phyloP scores from a whole-genome alignment of 2,888 invertebrate genomes.

The Elmis aenea region DNA sequence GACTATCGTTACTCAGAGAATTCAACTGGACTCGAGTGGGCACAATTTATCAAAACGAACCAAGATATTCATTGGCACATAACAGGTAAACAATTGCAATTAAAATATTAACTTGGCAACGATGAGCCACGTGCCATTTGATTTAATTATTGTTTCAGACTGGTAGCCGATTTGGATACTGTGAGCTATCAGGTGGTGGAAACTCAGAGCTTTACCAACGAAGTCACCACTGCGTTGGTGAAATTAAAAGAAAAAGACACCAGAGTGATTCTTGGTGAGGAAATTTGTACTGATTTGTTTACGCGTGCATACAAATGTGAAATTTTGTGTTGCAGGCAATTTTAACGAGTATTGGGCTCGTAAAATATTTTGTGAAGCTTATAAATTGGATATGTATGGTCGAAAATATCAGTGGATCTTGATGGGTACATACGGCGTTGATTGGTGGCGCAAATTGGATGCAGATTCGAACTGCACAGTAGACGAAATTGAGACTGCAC shows the following conservation, averaged over 20 bases:
- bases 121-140: no score
- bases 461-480: constrained; percentile 62
- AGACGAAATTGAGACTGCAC: constrained; percentile 68
- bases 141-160: no score
- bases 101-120: no score
- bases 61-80: constrained; percentile 74
- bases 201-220: constrained; percentile 88
- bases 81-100: constrained; percentile 51
- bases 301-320: neutral
- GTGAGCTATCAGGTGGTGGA: constrained; percentile 78
- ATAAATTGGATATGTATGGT: constrained; percentile 82
- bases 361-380: constrained; percentile 83
- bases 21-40: constrained; percentile 98
- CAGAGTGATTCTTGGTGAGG: constrained; percentile 71
- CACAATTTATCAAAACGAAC: constrained; percentile 94
- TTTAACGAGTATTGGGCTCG: constrained; percentile 94
- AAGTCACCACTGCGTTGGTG: constrained; percentile 71
- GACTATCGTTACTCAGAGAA: constrained; percentile 77
- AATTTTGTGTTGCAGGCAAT: constrained; percentile 64
- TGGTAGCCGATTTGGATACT: constrained; percentile 80
- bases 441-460: constrained; percentile 65
- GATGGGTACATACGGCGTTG: constrained; percentile 76
- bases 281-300: neutral
- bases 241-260: constrained; percentile 88
- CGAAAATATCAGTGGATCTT: constrained; percentile 93